phyloP scores from a whole-genome alignment of 2,113 vertebrate genomes.

The Hipposideros armiger region DNA sequence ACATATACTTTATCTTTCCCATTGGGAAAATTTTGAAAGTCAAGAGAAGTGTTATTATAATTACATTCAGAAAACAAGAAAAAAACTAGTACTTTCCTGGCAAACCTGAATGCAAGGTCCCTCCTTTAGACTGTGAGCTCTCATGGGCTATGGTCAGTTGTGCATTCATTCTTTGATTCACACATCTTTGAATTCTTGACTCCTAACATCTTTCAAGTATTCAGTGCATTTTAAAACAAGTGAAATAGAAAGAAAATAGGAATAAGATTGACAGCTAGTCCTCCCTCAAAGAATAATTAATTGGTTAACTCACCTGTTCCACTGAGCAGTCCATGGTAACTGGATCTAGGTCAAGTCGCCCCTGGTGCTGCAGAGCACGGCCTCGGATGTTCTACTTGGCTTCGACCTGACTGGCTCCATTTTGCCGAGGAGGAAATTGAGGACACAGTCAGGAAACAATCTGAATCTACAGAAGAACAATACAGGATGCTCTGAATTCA shows the following conservation, averaged over 20 bases:
- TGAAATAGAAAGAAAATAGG: neutral
- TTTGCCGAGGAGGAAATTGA: no score
- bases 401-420: no score
- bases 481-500: no score
- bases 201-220: neutral
- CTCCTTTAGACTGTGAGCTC: neutral
- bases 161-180: neutral
- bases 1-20: neutral
- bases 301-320: no score
- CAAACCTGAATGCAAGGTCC: accelerated
- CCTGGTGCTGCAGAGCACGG: no score
- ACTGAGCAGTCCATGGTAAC: no score
- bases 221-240: neutral
- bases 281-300: no score
- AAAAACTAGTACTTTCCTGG: neutral
- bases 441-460: no score
- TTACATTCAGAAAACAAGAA: neutral
- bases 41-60: neutral
- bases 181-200: neutral
- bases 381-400: no score
- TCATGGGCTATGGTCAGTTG: accelerated
- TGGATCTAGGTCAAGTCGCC: no score
- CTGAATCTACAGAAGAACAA: no score
- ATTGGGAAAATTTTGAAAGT: neutral
- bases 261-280: no score